These are phyloP conservation scores for Artemia franciscana DNA, from an alignment of 1,140 invertebrate genomes.

Conservation along the genomic window DNA sequence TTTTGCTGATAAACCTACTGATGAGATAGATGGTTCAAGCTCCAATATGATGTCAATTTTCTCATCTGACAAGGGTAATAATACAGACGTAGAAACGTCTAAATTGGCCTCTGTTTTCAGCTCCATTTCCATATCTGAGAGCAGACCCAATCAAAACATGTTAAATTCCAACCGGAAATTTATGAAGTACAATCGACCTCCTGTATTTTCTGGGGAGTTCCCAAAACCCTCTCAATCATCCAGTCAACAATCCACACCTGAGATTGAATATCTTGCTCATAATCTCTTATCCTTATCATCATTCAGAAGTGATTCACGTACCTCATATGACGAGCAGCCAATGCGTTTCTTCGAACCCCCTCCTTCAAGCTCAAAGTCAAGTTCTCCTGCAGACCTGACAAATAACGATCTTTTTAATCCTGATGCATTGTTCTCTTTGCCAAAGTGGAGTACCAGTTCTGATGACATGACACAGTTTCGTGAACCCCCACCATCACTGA, in stretches of 20 bases:
- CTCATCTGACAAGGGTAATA: background rate
- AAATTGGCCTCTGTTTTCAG: background rate
- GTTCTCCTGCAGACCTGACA: background rate
- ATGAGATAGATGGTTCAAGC: background rate
- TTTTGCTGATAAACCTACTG: background rate
- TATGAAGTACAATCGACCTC: background rate
- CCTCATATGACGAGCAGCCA: background rate
- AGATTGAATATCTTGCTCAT: background rate
- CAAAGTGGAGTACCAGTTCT: background rate
- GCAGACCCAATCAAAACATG: background rate
- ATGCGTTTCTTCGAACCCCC: background rate
- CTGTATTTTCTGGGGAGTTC: background rate
- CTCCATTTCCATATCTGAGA: background rate
- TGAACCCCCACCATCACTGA: background rate
- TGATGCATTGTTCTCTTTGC: background rate
- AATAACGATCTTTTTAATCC: background rate
- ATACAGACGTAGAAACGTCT: background rate
- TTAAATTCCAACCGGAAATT: background rate
- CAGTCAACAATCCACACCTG: background rate
- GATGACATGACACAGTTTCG: background rate
- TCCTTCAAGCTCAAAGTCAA: background rate
- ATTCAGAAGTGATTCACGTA: background rate
- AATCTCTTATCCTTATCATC: background rate
- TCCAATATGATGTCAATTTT: background rate
- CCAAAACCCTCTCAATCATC: background rate